phyloP scores from a whole-genome alignment of 1,140 invertebrate genomes.

The Drosophila ficusphila region DNA sequence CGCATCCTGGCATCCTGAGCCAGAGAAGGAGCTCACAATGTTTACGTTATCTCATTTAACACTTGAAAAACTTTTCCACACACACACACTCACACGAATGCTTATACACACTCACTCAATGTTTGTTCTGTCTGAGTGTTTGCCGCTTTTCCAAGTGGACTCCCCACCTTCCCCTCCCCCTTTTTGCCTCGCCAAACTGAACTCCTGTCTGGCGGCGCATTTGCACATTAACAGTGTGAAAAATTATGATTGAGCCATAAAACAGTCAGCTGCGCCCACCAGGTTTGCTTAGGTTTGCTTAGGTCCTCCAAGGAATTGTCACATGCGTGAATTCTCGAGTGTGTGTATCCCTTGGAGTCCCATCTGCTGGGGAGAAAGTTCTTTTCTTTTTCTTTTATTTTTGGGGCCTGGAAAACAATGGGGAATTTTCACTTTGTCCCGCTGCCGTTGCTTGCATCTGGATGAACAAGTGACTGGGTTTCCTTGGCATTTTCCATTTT shows the following conservation, averaged over 20 bases:
- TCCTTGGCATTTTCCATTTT: slow-evolving; percentile 18
- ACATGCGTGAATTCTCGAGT: slow-evolving; percentile 24
- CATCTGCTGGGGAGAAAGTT: slow-evolving; percentile 8
- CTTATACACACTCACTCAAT: slow-evolving; percentile 12
- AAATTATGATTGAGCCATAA: slow-evolving; percentile 82
- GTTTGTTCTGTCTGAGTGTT: slow-evolving; percentile 32
- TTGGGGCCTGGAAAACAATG: slow-evolving; percentile 13
- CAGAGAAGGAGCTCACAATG: slow-evolving; percentile 42
- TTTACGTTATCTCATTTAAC: slow-evolving; percentile 81
- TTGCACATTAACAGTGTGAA: slow-evolving; percentile 82
- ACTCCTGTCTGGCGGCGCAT: slow-evolving; percentile 40
- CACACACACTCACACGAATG: no score
- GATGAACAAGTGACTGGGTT: no score
- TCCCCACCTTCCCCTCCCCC: background rate
- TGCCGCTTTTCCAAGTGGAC: slow-evolving; percentile 33
- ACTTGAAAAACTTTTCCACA: slow-evolving; percentile 74
- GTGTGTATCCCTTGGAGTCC: background rate
- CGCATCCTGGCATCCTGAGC: slow-evolving; percentile 15
- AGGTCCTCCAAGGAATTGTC: slow-evolving; percentile 24
- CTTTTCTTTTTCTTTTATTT: slow-evolving; percentile 24
- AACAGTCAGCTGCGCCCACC: slow-evolving; percentile 72
- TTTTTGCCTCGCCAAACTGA: background rate
- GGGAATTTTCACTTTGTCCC: slow-evolving; percentile 69
- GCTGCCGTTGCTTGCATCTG: slow-evolving; percentile 50
- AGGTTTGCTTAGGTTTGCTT: slow-evolving; percentile 50